phyloP scores from a whole-genome alignment of 2,113 vertebrate genomes.

The Pipra filicauda region DNA sequence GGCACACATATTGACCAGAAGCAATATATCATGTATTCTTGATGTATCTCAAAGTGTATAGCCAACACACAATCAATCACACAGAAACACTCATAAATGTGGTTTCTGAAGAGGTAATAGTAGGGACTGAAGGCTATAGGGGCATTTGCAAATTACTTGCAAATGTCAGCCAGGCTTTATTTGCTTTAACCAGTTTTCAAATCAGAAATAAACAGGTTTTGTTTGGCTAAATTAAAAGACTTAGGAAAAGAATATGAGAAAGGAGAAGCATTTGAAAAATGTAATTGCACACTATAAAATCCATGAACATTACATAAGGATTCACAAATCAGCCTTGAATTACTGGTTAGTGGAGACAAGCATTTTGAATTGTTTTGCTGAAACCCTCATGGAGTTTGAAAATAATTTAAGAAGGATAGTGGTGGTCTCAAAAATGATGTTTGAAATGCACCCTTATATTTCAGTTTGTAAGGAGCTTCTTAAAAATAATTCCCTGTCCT shows the following conservation, averaged over 20 bases:
- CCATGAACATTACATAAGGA: not conserved
- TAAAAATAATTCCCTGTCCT: not conserved
- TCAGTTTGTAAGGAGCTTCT: not conserved
- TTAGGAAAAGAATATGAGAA: not conserved
- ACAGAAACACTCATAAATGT: not conserved
- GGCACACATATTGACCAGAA: not conserved
- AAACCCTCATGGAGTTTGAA: not conserved
- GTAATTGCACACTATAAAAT: not conserved
- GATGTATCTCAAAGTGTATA: not conserved
- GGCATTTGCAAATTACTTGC: slow-evolving; percentile 11
- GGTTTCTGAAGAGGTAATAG: slow-evolving; percentile 3
- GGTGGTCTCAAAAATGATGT: not conserved
- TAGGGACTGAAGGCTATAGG: not conserved
- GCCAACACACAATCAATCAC: not conserved
- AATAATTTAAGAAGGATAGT: slow-evolving; percentile 4
- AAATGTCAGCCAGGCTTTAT: slow-evolving; percentile 25
- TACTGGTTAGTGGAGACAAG: not conserved
- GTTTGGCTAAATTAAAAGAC: slow-evolving; percentile 14
- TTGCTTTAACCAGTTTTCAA: slow-evolving; percentile 20
- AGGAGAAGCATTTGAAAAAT: not conserved
- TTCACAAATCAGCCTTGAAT: slow-evolving; percentile 22
- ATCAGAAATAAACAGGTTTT: slow-evolving; percentile 19
- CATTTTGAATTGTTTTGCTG: not conserved
- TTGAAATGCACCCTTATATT: not conserved
- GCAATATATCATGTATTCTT: not conserved